A percentile compares a stretch with the other conserved stretches of the same genome.
Conservation (phyloP, 1,140 invertebrate species). For the Hyles euphorbiae region DNA sequence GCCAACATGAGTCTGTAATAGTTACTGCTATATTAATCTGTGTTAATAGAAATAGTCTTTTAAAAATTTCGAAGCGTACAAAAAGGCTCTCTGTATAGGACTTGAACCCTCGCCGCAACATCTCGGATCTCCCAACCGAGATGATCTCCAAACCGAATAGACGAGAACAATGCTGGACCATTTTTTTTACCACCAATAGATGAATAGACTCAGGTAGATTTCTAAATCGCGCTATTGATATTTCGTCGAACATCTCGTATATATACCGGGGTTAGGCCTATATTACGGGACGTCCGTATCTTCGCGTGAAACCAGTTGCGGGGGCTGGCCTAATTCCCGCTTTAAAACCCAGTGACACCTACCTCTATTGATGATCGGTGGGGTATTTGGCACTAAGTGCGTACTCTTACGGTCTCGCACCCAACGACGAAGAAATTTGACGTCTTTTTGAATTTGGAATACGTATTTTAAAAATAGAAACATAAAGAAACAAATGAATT, state of each 20-base stretch:
- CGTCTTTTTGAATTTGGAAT: conserved; percentile 30
- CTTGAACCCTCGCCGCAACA: neutral
- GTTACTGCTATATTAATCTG: too few species aligned
- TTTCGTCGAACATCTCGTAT: conserved; percentile 32
- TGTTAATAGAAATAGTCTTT: too few species aligned
- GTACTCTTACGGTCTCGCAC: conserved; percentile 37
- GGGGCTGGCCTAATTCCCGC: conserved; percentile 47
- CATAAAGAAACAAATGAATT: too few species aligned
- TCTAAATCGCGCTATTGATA: conserved; percentile 43
- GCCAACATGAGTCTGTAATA: too few species aligned
- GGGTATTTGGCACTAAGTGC: conserved; percentile 61
- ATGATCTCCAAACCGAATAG: neutral
- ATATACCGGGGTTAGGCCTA: conserved; percentile 20
- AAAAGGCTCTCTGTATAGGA: neutral
- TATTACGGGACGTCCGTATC: conserved; percentile 48
- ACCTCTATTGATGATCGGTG: conserved; percentile 47
- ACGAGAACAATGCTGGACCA: conserved; percentile 17
- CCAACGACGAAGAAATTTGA: conserved; percentile 57
- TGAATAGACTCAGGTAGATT: conserved; percentile 52
- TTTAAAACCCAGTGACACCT: conserved; percentile 36
- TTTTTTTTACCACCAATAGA: conserved; percentile 30
- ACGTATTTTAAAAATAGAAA: too few species aligned
- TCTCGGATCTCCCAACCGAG: neutral
- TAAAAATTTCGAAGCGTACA: neutral
- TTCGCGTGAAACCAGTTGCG: conserved; percentile 53